Percentiles rank a stretch among this genome's conserved stretches.
These are phyloP conservation scores for Acrobasis suavella DNA, from an alignment of 2,888 invertebrate genomes.

Conservation along the genomic window DNA sequence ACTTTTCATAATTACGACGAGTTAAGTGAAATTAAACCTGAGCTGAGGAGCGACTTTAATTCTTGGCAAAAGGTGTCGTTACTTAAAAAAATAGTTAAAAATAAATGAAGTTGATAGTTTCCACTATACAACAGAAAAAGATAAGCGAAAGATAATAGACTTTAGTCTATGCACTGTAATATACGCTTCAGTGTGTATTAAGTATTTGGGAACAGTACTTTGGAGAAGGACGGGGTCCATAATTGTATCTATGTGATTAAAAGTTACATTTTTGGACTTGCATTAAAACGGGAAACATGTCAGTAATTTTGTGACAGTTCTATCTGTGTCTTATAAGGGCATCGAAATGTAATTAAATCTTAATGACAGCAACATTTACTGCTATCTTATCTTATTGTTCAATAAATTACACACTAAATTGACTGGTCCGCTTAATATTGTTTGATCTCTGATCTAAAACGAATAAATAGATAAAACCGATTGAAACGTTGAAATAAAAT, in stretches of 20 bases:
- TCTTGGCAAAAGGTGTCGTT: neutral
- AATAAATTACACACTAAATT: slow-evolving; percentile 1
- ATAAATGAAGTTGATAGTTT: too few relatives aligned
- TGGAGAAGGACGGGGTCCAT: too few relatives aligned
- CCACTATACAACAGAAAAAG: too few relatives aligned
- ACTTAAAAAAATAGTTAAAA: too few relatives aligned
- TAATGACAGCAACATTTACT: neutral
- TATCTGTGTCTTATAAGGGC: neutral
- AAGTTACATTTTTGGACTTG: too few relatives aligned
- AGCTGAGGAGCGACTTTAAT: neutral
- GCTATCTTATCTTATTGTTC: neutral
- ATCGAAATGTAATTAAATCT: neutral
- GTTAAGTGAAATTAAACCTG: slow-evolving; percentile 12
- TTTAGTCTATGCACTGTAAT: too few relatives aligned
- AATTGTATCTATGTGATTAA: too few relatives aligned
- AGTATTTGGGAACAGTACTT: too few relatives aligned
- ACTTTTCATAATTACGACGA: slow-evolving; percentile 18
- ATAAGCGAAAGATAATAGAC: too few relatives aligned
- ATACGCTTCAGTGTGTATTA: too few relatives aligned
- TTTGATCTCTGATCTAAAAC: neutral
- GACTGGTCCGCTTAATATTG: neutral
- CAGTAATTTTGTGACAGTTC: too few relatives aligned
- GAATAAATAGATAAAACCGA: neutral
- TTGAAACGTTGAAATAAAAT: neutral
- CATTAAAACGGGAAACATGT: too few relatives aligned